Percentiles rank a stretch among this genome's conserved stretches.
phyloP scores from a whole-genome alignment of 2,113 vertebrate species.

The Egretta garzetta region DNA sequence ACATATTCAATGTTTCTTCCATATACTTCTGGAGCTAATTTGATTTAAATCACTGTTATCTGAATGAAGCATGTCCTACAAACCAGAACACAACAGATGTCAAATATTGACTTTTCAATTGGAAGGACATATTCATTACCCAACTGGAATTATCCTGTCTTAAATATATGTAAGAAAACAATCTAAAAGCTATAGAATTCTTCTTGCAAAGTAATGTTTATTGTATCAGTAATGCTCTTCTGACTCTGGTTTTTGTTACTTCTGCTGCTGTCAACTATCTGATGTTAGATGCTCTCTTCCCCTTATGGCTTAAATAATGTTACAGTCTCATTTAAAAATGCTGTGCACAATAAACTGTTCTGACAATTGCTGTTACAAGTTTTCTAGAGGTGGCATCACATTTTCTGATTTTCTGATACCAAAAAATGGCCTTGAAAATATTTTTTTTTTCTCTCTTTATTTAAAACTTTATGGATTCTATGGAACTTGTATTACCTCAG shows the following conservation, averaged over 20 bases:
- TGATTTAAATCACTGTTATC: constrained; percentile 50
- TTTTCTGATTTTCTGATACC: constrained; percentile 22
- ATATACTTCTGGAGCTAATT: constrained; percentile 2
- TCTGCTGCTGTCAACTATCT: background rate
- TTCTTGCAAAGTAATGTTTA: constrained; percentile 9
- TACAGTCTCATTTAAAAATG: background rate
- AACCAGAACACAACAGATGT: constrained; percentile 34
- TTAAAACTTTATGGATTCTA: background rate
- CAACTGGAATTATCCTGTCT: constrained; percentile 18
- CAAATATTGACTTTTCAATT: constrained; percentile 56
- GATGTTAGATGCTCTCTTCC: background rate
- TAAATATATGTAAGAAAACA: background rate
- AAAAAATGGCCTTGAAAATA: background rate
- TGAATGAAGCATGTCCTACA: constrained; percentile 34
- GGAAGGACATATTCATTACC: constrained; percentile 28
- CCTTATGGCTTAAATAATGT: background rate
- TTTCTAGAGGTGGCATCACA: background rate
- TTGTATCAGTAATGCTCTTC: background rate
- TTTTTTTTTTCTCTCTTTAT: background rate
- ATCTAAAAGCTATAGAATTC: background rate
- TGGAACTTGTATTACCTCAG: background rate
- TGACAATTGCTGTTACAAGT: background rate
- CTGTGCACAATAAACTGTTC: background rate
- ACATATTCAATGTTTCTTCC: background rate
- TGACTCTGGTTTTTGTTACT: constrained; percentile 16